Base-by-base conservation (phyloP, 2,797 vertebrate genomes). In the Staurois parvus region DNA sequence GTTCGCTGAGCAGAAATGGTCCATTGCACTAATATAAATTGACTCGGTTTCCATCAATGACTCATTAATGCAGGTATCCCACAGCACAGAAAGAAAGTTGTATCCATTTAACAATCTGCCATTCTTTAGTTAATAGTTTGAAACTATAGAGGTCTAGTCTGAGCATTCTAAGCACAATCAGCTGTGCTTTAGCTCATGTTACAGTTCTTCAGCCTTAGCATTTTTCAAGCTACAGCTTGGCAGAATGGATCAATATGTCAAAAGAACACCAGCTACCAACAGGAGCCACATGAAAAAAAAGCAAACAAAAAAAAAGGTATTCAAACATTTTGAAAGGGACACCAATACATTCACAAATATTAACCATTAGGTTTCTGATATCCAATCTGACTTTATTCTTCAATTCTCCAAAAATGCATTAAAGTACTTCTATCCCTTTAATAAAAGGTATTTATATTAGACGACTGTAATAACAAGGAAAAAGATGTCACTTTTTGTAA, bases 41-140 rank as follows among this genome's bases (percentile, higher is more conserved):
- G 84, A 72, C 84, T 82, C 66, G 12, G 42, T 85, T 81, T 85
- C 72, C 73, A 85, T 81, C 84, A 77, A 72, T 82, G 84, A 82
- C 79, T 86, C 72, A 86, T 86, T 86, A 82, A 86, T 86, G 84
- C 79, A 81, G 72, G 72, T 59, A 76, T 85, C 64, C 59, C 64
- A 76, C 29, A 56, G 66, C 79, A 82, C 70, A 74, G 40, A 73
- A 21, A 34, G 84, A 28, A 66, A 84, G 66, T 34, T 40, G 37
- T 30, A 72, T 85, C 66, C n/a, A 85, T 85, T 85, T 76, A 52
- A 45, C 72, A 70, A 69, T 76, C 69, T 84, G 21, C 64, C 48
- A 70, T 76, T 34, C 66, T 81, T 76, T 32, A 56, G 42, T 34
- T 66, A 40, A 64, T 30, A 64, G 10, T 72, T 81, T 72, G 29